These are phyloP conservation scores for Morone saxatilis DNA, from an alignment of 2,113 vertebrate genomes.

Conservation along the genomic window DNA sequence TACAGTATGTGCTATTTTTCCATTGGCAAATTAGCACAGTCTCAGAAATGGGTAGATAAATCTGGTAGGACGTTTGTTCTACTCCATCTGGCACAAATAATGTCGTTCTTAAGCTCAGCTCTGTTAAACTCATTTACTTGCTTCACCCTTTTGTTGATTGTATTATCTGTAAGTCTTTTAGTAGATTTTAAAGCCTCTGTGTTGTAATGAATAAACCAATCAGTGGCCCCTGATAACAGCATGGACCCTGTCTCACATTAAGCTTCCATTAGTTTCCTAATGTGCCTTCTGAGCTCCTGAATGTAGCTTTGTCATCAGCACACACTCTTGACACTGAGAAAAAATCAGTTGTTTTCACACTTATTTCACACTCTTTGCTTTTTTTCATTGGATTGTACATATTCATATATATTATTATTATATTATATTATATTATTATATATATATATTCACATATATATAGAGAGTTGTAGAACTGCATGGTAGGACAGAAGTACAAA, in stretches of 20 bases:
- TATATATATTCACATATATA: too few species aligned
- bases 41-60: background rate
- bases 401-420: too few species aligned
- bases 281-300: background rate
- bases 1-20: too few species aligned
- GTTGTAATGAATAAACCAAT: slow-evolving; percentile 23
- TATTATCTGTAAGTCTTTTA: background rate
- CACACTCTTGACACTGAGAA: background rate
- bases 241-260: background rate
- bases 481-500: background rate
- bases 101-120: too few species aligned
- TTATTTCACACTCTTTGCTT: too few species aligned
- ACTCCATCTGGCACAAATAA: background rate
- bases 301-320: background rate
- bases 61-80: background rate
- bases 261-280: background rate
- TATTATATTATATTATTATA: too few species aligned
- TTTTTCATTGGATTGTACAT: background rate
- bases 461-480: background rate
- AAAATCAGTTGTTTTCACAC: background rate
- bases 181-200: slow-evolving; percentile 8
- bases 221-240: slow-evolving; percentile 26
- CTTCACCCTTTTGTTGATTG: slow-evolving; percentile 20
- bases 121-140: background rate
- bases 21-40: background rate